Conservation (phyloP, 2,888 invertebrate genomes). For the Dasysyrphus albostriatus region DNA sequence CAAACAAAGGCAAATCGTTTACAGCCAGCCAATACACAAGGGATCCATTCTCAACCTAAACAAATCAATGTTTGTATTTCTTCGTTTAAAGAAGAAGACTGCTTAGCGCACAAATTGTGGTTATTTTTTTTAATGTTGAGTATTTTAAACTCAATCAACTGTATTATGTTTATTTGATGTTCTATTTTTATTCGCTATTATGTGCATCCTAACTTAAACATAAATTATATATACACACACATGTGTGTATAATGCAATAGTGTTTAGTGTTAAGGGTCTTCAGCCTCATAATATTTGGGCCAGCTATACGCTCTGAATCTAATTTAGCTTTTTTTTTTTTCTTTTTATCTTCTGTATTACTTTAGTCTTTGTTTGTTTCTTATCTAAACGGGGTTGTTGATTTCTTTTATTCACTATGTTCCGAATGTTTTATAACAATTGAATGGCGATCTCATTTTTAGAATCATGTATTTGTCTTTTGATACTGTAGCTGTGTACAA, state of each 20-base stretch:
- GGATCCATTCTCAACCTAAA: conserved; percentile 37
- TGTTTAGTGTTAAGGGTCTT: conserved; percentile 9
- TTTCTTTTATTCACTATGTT: background rate
- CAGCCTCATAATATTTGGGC: background rate
- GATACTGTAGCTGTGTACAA: background rate
- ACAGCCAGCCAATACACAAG: background rate
- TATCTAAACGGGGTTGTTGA: background rate
- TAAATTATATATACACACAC: conserved; percentile 5
- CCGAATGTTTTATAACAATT: background rate
- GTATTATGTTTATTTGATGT: background rate
- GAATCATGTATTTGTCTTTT: background rate
- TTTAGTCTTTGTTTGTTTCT: background rate
- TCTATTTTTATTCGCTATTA: conserved; percentile 26
- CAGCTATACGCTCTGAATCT: background rate
- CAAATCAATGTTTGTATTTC: conserved; percentile 28
- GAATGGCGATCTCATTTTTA: background rate
- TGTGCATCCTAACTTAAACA: conserved; percentile 6
- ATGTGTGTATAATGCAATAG: background rate
- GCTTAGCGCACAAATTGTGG: background rate
- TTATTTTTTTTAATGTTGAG: background rate
- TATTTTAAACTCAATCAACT: background rate
- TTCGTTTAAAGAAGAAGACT: background rate
- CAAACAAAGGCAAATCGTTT: background rate
- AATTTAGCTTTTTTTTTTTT: background rate
- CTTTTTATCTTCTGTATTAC: background rate